Evolutionary conservation across 2,888 invertebrate genomes (phyloP), one percentile per base, ranked within the genome.

Genomic region (Xestia ashworthii): DNA sequence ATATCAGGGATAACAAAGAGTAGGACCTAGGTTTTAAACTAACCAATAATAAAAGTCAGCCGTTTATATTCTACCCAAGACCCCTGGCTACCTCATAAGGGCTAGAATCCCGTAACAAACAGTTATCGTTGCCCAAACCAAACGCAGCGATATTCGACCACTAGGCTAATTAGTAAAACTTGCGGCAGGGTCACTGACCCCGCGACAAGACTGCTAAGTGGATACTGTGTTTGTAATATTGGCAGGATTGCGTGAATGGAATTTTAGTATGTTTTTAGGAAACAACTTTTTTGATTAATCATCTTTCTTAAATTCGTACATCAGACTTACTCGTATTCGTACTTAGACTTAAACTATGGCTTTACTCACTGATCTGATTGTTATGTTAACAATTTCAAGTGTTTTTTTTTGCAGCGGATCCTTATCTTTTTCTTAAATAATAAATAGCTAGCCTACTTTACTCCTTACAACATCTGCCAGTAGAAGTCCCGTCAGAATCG

Each of bases 121-220:
- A 86, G 84, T 84, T 67, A 86, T 46, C 46, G 55, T 58, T 79
- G 79, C 67, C 70, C 78, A 86, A 86, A 81, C 70, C 78, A 86
- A 86, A 81, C 76, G 64, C 50, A 76, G 68, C 71, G 82, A 66
- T 71, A 74, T 86, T 87, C 32, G 76, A 65, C 38, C 74, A 65
- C 46, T 60, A 46, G 69, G 67, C 80, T 88, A 88, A 87, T 87
- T 87, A 87, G 83, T 85, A 87, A 81, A 83, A 85, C 83, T 82
- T 72, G 79, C 76, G 76, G 64, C 53, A 14, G 50, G 73, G 81
- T 87, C 83, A 75, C 22, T 82, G 80, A 85, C 81, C 87, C 62
- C 78, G 72, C 50, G 80, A 68, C 72, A 55, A 58, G 58, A 86
- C 55, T 68, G 67, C 25, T 64, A 64, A 80, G 38, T 64, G 22